phyloP scores from a whole-genome alignment of 2,888 invertebrate species.

The Caenorhabditis japonica region DNA sequence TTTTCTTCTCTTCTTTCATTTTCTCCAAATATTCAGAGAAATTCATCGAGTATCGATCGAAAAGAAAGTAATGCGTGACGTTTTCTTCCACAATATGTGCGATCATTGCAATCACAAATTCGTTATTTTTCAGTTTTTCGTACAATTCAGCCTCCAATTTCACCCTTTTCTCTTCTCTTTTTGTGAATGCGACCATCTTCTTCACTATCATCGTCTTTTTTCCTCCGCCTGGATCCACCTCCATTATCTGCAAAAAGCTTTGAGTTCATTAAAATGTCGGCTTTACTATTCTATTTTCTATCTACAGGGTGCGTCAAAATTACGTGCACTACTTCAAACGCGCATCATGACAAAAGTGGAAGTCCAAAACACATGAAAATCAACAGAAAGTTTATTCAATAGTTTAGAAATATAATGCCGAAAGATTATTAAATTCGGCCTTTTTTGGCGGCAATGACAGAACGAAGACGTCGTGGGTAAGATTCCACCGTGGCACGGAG shows the following conservation, averaged over 20 bases:
- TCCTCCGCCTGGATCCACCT: conserved; percentile 34
- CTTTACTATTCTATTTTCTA: too few species aligned
- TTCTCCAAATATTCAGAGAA: conserved; percentile 27
- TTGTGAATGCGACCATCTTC: conserved; percentile 55
- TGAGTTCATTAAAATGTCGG: too few species aligned
- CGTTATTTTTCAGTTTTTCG: conserved; percentile 11
- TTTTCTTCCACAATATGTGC: conserved; percentile 25
- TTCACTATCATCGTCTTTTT: conserved; percentile 43
- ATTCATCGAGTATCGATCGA: conserved; percentile 29
- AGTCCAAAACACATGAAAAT: too few species aligned
- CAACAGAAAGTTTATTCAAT: too few species aligned
- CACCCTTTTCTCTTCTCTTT: conserved; percentile 26
- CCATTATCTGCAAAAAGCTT: conserved; percentile 28
- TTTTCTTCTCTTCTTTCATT: background rate
- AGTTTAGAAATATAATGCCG: too few species aligned
- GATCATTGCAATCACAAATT: conserved; percentile 30
- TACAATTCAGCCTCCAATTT: conserved; percentile 33
- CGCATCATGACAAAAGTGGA: too few species aligned
- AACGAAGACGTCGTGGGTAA: too few species aligned
- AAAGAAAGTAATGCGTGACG: conserved; percentile 44
- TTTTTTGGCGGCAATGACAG: too few species aligned
- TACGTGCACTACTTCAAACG: too few species aligned
- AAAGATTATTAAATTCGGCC: too few species aligned
- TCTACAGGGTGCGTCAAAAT: too few species aligned
- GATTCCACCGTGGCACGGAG: too few species aligned